phyloP scores from a whole-genome alignment of 2,113 vertebrate genomes.

The Psilopogon haemacephalus region DNA sequence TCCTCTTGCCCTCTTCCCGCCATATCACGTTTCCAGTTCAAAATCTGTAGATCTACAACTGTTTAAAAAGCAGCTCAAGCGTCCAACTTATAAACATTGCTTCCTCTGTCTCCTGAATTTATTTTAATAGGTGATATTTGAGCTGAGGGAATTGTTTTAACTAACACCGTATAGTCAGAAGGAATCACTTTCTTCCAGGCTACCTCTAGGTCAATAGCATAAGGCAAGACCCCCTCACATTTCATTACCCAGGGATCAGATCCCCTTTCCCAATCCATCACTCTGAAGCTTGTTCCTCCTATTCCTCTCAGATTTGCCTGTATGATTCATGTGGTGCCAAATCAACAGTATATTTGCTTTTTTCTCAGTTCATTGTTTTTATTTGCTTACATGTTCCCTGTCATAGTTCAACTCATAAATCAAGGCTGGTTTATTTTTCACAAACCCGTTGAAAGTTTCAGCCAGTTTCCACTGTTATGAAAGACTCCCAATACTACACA shows the following conservation, averaged over 20 bases:
- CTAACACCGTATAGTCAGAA: conserved; percentile 75
- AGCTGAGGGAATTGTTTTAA: conserved; percentile 77
- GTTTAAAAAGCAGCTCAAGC: conserved; percentile 74
- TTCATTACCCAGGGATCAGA: conserved; percentile 64
- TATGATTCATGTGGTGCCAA: conserved; percentile 53
- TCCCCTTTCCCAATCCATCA: conserved; percentile 64
- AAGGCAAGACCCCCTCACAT: conserved; percentile 70
- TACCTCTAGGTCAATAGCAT: conserved; percentile 70
- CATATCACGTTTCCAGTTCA: conserved; percentile 74
- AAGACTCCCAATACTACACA: conserved; percentile 43
- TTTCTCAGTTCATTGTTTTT: conserved; percentile 64
- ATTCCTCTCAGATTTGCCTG: conserved; percentile 30
- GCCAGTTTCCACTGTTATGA: conserved; percentile 68
- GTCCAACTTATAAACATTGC: conserved; percentile 73
- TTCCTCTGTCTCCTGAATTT: conserved; percentile 79
- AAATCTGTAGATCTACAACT: conserved; percentile 72
- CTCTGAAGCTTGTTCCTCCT: conserved; percentile 22
- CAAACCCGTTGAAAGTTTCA: conserved; percentile 54
- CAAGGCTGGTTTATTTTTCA: conserved; percentile 69
- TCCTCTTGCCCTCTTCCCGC: conserved; percentile 71
- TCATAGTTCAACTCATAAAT: conserved; percentile 67
- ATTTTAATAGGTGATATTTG: conserved; percentile 81
- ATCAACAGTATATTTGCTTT: conserved; percentile 67
- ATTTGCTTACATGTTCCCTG: conserved; percentile 72
- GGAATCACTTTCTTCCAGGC: conserved; percentile 72